These are phyloP conservation scores for Dendrophyllia cribrosa DNA, from an alignment of 64 coral and sea anemone genomes.

Conservation along the genomic window DNA sequence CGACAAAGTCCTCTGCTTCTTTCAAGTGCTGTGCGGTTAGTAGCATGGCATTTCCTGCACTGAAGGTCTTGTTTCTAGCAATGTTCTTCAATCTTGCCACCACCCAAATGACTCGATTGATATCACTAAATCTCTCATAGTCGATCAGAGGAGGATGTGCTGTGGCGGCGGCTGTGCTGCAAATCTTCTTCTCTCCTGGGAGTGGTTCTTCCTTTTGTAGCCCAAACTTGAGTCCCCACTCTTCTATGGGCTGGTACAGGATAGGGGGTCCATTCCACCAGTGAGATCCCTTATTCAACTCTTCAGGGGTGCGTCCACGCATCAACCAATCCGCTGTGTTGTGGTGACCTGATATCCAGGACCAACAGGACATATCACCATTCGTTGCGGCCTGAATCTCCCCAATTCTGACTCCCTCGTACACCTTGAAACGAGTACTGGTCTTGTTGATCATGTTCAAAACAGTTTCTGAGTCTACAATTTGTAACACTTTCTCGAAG, in stretches of 20 bases:
- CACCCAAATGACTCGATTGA: slow-evolving; percentile 55
- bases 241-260: slow-evolving; percentile 40
- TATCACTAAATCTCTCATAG: slow-evolving; percentile 50
- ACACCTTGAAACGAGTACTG: slow-evolving; percentile 60
- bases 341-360: slow-evolving; percentile 64
- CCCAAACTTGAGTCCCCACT: slow-evolving; percentile 77
- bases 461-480: slow-evolving; percentile 68
- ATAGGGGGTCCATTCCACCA: slow-evolving; percentile 65
- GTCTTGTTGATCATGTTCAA: slow-evolving; percentile 58
- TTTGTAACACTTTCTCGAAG: slow-evolving; percentile 47
- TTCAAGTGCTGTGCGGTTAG: slow-evolving; percentile 37
- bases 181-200: slow-evolving; percentile 68
- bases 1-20: slow-evolving; percentile 66
- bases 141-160: slow-evolving; percentile 10
- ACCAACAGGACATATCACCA: slow-evolving; percentile 65
- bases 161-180: not conserved
- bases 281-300: slow-evolving; percentile 27
- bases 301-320: slow-evolving; percentile 26
- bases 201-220: slow-evolving; percentile 49
- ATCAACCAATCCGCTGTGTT: slow-evolving; percentile 72
- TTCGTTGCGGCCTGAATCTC: slow-evolving; percentile 55
- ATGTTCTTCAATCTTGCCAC: slow-evolving; percentile 59
- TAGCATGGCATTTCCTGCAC: slow-evolving; percentile 22
- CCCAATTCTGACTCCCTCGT: slow-evolving; percentile 54
- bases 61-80: slow-evolving; percentile 57